These are phyloP conservation scores for Coenonympha arcania DNA, from an alignment of 2,888 invertebrate genomes.

Conservation along the genomic window DNA sequence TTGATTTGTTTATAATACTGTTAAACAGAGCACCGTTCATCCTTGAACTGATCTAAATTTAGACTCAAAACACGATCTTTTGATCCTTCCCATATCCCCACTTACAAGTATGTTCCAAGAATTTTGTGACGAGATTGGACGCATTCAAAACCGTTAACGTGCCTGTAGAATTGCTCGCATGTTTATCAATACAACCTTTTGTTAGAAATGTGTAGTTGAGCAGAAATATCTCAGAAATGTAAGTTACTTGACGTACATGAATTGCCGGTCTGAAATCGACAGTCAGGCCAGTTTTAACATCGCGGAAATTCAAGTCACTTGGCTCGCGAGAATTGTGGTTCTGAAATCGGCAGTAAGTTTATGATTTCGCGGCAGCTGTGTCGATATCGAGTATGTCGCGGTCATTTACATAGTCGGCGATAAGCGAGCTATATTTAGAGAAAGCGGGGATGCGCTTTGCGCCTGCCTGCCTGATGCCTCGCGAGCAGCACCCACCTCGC, in stretches of 20 bases:
- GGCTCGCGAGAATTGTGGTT: conserved; percentile 50
- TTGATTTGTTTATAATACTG: conserved; percentile 32
- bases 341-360: conserved; percentile 37
- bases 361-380: conserved; percentile 66
- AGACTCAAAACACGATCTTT: conserved; percentile 24
- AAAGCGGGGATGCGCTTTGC: conserved; percentile 51
- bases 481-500: conserved; percentile 48
- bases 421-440: conserved; percentile 72
- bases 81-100: conserved; percentile 22
- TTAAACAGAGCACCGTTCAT: conserved; percentile 29
- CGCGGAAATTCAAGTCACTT: conserved; percentile 13
- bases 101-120: conserved; percentile 18
- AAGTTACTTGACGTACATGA: conserved; percentile 39
- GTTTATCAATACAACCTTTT: neutral
- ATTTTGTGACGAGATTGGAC: conserved; percentile 7
- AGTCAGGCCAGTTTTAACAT: too few relatives aligned
- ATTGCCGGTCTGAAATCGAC: conserved; percentile 43
- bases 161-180: conserved; percentile 7
- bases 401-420: conserved; percentile 71
- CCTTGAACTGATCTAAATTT: conserved; percentile 33
- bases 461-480: too few relatives aligned
- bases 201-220: neutral
- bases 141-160: neutral
- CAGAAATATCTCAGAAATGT: neutral
- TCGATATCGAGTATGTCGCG: conserved; percentile 59